Percentiles rank a stretch among this genome's conserved stretches.
phyloP scores from a whole-genome alignment of 2,113 vertebrate genomes.

The Gallinago media region DNA sequence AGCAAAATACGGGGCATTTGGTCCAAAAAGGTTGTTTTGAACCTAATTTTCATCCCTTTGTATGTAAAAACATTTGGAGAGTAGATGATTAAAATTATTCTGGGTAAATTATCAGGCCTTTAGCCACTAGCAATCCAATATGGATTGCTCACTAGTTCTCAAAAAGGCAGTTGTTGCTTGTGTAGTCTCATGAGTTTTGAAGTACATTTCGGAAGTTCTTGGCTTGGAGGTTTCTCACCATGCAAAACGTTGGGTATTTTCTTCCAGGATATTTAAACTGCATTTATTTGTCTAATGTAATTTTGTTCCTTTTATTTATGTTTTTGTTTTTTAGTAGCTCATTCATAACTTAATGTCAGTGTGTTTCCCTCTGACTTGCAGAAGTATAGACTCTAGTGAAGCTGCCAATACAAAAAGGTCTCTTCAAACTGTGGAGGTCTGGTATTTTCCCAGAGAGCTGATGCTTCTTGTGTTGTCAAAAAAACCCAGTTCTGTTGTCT shows the following conservation, averaged over 20 bases:
- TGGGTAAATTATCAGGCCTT: neutral
- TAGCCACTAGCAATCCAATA: neutral
- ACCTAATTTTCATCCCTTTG: neutral
- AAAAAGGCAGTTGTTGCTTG: neutral
- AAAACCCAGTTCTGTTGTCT: constrained; percentile 23
- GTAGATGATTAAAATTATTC: neutral
- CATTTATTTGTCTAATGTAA: neutral
- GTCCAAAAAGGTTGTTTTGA: neutral
- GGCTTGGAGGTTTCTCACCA: neutral
- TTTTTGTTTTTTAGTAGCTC: neutral
- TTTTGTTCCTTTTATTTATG: neutral
- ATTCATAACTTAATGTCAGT: neutral
- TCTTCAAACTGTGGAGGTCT: neutral
- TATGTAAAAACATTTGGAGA: neutral
- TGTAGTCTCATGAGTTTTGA: neutral
- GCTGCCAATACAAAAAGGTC: neutral
- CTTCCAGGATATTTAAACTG: neutral
- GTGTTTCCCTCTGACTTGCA: neutral
- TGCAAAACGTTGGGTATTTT: fast-evolving
- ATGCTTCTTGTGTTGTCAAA: neutral
- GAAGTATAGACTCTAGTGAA: neutral
- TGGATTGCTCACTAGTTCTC: neutral
- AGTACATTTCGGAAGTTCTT: neutral
- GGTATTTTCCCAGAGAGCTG: constrained; percentile 31
- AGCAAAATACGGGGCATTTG: neutral